Base-by-base conservation (phyloP, 1,140 invertebrate genomes). In the Trichogramma pretiosum region DNA sequence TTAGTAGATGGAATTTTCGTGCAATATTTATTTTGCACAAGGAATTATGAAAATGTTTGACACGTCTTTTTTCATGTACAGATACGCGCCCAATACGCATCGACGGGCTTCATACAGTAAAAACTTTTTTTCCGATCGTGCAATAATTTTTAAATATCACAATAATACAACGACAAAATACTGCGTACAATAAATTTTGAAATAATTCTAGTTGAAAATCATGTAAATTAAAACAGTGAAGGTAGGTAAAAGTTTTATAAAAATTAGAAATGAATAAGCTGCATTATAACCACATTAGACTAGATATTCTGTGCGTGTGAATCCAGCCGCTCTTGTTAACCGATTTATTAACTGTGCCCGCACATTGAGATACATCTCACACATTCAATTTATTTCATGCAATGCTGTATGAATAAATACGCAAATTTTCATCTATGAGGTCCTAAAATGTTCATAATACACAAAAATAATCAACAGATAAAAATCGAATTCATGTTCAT, bases 391-490 rank as follows among this genome's bases (percentile, higher is more conserved):
- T 32, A 37, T n/a, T n/a, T 49, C 48, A 54, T 39, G 24, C 52
- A 21, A 39, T 52, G 44, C 63, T 53, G 59, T 51, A n/a, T n/a
- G 57, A 62, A 61, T 45, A 11, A 50, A 57, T 64, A 63, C 57
- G 56, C 56, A 64, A 65, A 61, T 63, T 58, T 56, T 53, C 57
- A 59, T 59, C n/a, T n/a, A n/a, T n/a, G n/a, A n/a, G n/a, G n/a
- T n/a, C n/a, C n/a, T n/a, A n/a, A n/a, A n/a, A n/a, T 49, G 21
- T 13, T 22, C n/a, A 14, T 22, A 9, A 22, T 34, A 40, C 39
- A 23, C 23, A 2, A 45, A 21, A 19, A 39, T 32, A 19, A 8
- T 33, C 24, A 44, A 48, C 38, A 7, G 13, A 13, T 9, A 21
- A 45, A 10, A n/a, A n/a, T n/a, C n/a, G n/a, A n/a, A n/a, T n/a